Conservation (phyloP, 2,888 invertebrate species). For the Volucella inflata region DNA sequence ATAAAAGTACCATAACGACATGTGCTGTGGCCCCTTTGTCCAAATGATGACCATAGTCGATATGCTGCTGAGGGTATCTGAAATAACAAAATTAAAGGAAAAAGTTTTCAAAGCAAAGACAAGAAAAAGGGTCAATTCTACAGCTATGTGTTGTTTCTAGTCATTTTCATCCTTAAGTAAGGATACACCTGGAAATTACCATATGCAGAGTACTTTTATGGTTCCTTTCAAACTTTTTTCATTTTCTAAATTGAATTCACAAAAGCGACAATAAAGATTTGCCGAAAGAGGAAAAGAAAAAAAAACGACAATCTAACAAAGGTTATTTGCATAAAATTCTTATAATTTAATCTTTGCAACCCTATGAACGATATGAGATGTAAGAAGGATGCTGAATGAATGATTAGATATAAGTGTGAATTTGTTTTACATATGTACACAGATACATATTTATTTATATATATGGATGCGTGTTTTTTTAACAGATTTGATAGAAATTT, state of each 20-base stretch:
- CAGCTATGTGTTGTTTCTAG: slow-evolving; percentile 40
- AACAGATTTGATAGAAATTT: no score
- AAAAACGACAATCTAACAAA: slow-evolving; percentile 29
- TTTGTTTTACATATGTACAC: no score
- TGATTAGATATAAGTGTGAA: not conserved
- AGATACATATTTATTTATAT: not conserved
- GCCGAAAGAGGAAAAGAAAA: slow-evolving; percentile 12
- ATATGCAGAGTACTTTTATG: slow-evolving; percentile 45
- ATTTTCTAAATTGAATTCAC: slow-evolving; percentile 60
- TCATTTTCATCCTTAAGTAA: slow-evolving; percentile 35
- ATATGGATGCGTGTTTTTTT: not conserved
- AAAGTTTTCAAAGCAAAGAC: slow-evolving; percentile 30
- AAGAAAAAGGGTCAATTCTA: slow-evolving; percentile 50
- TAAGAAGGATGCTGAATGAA: slow-evolving; percentile 38
- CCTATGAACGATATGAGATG: slow-evolving; percentile 23
- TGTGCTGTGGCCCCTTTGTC: slow-evolving; percentile 38
- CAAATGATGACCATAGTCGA: slow-evolving; percentile 43
- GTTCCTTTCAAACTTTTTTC: slow-evolving; percentile 38
- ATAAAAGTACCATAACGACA: slow-evolving; percentile 45
- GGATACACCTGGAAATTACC: slow-evolving; percentile 62
- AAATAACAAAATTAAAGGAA: slow-evolving; percentile 34
- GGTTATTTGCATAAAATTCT: slow-evolving; percentile 62
- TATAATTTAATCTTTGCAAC: slow-evolving; percentile 54
- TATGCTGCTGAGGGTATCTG: slow-evolving; percentile 13
- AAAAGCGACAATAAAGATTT: slow-evolving; percentile 35